phyloP scores from a whole-genome alignment of 2,888 invertebrate genomes.

The Phymatocera aterrima region DNA sequence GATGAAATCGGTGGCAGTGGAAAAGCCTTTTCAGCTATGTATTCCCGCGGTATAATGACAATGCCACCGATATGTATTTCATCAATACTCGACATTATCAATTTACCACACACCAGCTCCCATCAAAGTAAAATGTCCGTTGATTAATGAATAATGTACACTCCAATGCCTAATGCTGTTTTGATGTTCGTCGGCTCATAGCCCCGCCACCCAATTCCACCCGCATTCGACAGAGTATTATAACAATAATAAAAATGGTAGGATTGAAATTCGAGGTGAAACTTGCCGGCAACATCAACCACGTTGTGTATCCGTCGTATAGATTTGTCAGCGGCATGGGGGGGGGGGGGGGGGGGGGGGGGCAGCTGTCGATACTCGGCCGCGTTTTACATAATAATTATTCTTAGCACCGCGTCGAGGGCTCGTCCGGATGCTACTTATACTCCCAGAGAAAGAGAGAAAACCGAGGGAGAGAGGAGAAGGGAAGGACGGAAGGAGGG shows the following conservation, averaged over 20 bases:
- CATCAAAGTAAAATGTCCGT: conserved; percentile 34
- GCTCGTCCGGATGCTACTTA: no score
- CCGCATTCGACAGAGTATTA: background rate
- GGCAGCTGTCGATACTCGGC: background rate
- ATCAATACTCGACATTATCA: conserved; percentile 19
- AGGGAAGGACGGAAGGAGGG: no score
- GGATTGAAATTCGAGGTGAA: conserved; percentile 2
- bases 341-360: no score
- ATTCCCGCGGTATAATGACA: conserved; percentile 7
- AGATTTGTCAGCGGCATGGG: background rate
- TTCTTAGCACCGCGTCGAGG: no score
- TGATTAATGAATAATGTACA: conserved; percentile 40
- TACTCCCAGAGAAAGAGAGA: no score
- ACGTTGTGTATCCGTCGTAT: background rate
- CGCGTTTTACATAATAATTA: no score
- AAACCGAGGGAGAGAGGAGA: no score
- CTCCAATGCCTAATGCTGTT: conserved; percentile 39
- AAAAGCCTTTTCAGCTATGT: background rate
- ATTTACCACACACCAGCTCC: conserved; percentile 10
- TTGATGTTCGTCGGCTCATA: conserved; percentile 19
- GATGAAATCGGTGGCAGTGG: background rate
- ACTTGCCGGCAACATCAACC: background rate
- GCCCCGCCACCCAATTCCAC: background rate
- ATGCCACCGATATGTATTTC: conserved; percentile 1
- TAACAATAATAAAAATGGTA: conserved; percentile 17